Base-by-base conservation (phyloP, 1,140 invertebrate species). In the Tetragnatha versicolor region DNA sequence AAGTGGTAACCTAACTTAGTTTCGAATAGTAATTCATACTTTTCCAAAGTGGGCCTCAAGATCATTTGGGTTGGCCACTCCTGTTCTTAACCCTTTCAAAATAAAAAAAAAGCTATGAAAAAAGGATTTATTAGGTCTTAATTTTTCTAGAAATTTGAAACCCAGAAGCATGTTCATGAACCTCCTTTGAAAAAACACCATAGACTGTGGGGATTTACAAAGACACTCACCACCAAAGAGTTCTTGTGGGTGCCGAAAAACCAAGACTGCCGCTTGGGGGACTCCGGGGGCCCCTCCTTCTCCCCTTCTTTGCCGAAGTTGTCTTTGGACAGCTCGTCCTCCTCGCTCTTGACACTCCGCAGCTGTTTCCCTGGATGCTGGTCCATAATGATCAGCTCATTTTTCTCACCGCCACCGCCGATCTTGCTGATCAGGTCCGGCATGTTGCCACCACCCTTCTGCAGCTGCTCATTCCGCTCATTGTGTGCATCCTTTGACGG, bases 231-330 rank as follows among this genome's bases (percentile, higher is more conserved):
- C 10, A 77, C 73, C 55, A 77, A 55, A 27, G 73, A 66, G 55
- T 77, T 77, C 42, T 77, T 77, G 55, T 77, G 73, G 2, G 73
- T 51, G 5, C 73, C 73, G 55, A 77, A 77, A 55, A 77, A 77
- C 73, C 73, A 77, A 27, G 73, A 77, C 10, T 77, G 73, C 1
- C 73, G 29, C 14, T 77, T 77, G 4, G 73, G 70, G 25, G 72
- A 63, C 6, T 77, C 61, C 31, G 73, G 60, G n/a, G 20, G 14
- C 7, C 47, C 27, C 20, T 53, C 49, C 27, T 70, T 70, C 3
- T 55, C 49, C 27, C 61, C 47, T 45, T 68, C 65, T 55, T 70
- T 70, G 39, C 55, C 55, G 39, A 55, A 70, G 55, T 70, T 70
- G 39, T 70, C 68, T 55, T 70, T 70, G 3, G 68, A 70, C 33